Percentiles rank a stretch among this genome's conserved stretches.
Evolutionary conservation across 2,888 invertebrate species (phyloP).

Genomic region (Tetrapedia diversipes): DNA sequence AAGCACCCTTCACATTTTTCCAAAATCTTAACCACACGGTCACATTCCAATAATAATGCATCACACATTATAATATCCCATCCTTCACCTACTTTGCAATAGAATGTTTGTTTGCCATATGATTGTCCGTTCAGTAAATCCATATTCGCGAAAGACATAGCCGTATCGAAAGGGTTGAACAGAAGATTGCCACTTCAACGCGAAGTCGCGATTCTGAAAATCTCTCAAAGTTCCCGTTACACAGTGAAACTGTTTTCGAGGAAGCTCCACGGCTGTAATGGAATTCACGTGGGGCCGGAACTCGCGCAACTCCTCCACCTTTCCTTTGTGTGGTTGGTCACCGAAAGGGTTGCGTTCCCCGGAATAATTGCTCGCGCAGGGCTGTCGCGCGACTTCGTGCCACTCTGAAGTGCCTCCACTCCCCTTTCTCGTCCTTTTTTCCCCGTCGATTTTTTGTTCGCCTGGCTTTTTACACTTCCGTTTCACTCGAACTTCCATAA

Average conservation of each 20-base stretch:
- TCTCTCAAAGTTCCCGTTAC: not conserved
- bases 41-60: no score
- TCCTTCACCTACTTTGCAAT: no score
- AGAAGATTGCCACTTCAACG: not conserved
- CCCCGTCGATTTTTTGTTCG: not conserved
- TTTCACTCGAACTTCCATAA: conserved; percentile 22
- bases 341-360: conserved; percentile 15
- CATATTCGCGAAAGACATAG: no score
- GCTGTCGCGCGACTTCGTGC: conserved; percentile 4
- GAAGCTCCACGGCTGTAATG: not conserved
- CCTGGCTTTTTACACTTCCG: conserved; percentile 24
- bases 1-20: no score
- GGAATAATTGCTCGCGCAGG: conserved; percentile 34
- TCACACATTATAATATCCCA: no score
- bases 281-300: conserved; percentile 1
- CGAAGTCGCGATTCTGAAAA: not conserved
- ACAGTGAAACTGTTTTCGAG: not conserved
- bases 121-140: no score
- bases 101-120: no score
- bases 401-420: not conserved
- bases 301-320: not conserved
- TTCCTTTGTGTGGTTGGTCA: conserved; percentile 7
- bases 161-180: no score
- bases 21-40: no score
- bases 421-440: not conserved